These are phyloP conservation scores for Triplophysa siluroides DNA, from an alignment of 2,113 vertebrate genomes.

Conservation along the genomic window DNA sequence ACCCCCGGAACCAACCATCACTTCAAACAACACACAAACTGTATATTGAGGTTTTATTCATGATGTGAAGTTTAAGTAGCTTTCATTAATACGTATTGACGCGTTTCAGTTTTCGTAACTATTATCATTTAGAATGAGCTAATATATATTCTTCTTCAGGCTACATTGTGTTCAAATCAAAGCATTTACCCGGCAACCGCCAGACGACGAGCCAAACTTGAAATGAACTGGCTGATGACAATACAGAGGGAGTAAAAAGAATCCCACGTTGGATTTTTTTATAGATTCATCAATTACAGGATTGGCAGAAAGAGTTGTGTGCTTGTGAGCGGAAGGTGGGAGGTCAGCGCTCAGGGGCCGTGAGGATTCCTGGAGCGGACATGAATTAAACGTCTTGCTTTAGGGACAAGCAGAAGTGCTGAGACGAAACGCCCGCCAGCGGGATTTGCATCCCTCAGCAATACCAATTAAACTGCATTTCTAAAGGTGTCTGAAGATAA, in stretches of 20 bases:
- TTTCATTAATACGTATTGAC: not conserved
- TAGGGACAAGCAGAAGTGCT: conserved; percentile 19
- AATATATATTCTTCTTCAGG: no score
- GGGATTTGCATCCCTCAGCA: conserved; percentile 20
- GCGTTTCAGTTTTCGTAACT: not conserved
- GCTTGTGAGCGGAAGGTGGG: conserved; percentile 4
- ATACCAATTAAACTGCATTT: conserved; percentile 27
- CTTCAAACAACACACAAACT: not conserved
- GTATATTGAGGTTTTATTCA: not conserved
- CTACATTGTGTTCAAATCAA: no score
- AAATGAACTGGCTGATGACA: conserved; percentile 26
- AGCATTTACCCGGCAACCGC: not conserved
- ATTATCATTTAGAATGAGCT: not conserved
- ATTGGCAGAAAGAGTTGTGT: not conserved
- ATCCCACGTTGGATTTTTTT: not conserved
- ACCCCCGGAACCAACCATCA: not conserved
- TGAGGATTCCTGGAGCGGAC: conserved; percentile 31
- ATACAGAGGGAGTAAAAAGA: not conserved
- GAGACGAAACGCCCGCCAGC: conserved; percentile 15
- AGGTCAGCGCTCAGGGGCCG: conserved; percentile 24
- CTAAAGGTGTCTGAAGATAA: not conserved
- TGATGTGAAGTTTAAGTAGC: not conserved
- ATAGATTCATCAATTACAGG: conserved; percentile 9
- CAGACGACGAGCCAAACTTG: conserved; percentile 19
- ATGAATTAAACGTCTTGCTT: conserved; percentile 30